Percentiles rank a stretch among this genome's conserved stretches.
These are phyloP conservation scores for zebrafish (Danio rerio) DNA, from an alignment of 2,113 vertebrate genomes.

Conservation along the genomic window GRCz12tu NC_133182.1:31598501-31599000, in stretches of 20 bases:
- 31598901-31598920: slow-evolving; percentile 68
- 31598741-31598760: not conserved
- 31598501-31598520: not conserved
- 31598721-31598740: not conserved
- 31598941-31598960: slow-evolving; percentile 81
- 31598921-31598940: slow-evolving; percentile 78
- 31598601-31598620: slow-evolving; percentile 8
- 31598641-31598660: slow-evolving; percentile 10
- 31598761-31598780: not conserved
- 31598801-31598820: not conserved
- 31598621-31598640: not conserved
- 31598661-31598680: slow-evolving; percentile 26
- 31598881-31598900: slow-evolving; percentile 66
- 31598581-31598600: not conserved
- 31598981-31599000: slow-evolving; percentile 76
- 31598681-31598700: slow-evolving; percentile 16
- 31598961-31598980: slow-evolving; percentile 75
- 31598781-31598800: not conserved
- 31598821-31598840: not conserved
- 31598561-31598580: not conserved
- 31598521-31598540: not conserved
- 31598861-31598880: slow-evolving; percentile 68
- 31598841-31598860: not conserved
- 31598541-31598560: not conserved
- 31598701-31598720: slow-evolving; percentile 10